phyloP scores from a whole-genome alignment of 2,113 vertebrate genomes.

The human (Homo sapiens) region DNA sequence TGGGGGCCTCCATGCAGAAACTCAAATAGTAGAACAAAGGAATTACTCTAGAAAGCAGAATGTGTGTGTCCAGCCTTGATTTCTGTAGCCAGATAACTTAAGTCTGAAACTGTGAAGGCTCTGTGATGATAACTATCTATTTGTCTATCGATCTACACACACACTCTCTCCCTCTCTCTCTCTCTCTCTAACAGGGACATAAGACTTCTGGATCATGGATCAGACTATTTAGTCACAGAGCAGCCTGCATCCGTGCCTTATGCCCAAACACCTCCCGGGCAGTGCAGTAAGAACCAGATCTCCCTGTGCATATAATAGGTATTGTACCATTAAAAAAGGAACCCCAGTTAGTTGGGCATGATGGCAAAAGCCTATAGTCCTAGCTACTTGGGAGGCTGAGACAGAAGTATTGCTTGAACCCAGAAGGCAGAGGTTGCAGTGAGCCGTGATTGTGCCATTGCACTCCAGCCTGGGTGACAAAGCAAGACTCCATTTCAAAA shows the following conservation, averaged over 20 bases:
- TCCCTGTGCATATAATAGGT: not conserved
- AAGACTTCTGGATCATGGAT: not conserved
- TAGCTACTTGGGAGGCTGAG: no score
- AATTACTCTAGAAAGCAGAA: not conserved
- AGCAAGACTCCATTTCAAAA: no score
- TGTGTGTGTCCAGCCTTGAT: not conserved
- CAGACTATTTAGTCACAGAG: not conserved
- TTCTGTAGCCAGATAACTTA: not conserved
- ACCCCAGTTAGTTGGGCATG: no score
- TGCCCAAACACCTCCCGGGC: fast-evolving
- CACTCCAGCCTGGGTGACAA: no score
- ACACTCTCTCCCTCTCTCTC: not conserved
- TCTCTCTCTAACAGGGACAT: fast-evolving
- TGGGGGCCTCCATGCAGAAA: not conserved
- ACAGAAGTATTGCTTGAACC: no score
- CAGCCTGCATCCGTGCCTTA: not conserved
- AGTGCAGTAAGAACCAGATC: not conserved
- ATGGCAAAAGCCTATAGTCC: no score
- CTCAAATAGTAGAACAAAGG: not conserved
- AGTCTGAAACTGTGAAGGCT: not conserved
- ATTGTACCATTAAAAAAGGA: not conserved
- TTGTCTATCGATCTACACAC: not conserved
- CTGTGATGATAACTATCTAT: not conserved
- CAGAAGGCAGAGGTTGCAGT: no score
- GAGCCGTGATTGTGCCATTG: no score